Percentiles rank a stretch among this genome's conserved stretches.
phyloP scores from a whole-genome alignment of 2,113 vertebrate genomes.

The Bubo blakistoni region DNA sequence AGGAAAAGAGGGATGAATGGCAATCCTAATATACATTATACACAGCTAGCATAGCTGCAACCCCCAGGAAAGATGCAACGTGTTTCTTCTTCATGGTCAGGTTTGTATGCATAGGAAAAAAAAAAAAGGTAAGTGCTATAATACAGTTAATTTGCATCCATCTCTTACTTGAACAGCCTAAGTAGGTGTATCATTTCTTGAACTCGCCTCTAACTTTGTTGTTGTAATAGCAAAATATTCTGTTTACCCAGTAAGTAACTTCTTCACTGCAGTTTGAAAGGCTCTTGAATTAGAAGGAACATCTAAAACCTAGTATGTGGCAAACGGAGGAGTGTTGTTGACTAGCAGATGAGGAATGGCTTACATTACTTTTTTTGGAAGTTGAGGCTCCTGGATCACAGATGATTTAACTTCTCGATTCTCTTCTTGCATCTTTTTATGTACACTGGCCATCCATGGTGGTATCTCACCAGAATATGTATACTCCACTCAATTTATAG shows the following conservation, averaged over 20 bases:
- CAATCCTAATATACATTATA: background rate
- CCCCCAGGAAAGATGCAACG: background rate
- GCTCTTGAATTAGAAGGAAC: background rate
- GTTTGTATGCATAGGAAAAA: background rate
- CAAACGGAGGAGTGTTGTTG: background rate
- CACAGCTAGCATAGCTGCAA: background rate
- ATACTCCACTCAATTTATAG: background rate
- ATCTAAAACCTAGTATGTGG: background rate
- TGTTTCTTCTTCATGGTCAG: background rate
- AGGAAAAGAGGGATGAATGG: background rate
- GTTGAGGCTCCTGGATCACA: background rate
- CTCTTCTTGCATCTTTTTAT: background rate
- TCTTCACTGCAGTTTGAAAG: background rate
- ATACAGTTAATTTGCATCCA: background rate
- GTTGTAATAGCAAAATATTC: background rate
- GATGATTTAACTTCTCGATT: background rate
- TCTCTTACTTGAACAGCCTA: background rate
- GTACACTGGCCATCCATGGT: background rate
- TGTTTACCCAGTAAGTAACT: background rate
- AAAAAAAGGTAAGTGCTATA: background rate
- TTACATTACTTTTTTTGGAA: background rate
- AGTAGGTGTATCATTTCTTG: background rate
- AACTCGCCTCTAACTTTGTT: background rate
- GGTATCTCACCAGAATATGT: background rate
- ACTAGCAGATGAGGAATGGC: background rate